Evolutionary conservation across 2,797 vertebrate genomes (phyloP).

Genomic region (Lutjanus argentimaculatus): DNA sequence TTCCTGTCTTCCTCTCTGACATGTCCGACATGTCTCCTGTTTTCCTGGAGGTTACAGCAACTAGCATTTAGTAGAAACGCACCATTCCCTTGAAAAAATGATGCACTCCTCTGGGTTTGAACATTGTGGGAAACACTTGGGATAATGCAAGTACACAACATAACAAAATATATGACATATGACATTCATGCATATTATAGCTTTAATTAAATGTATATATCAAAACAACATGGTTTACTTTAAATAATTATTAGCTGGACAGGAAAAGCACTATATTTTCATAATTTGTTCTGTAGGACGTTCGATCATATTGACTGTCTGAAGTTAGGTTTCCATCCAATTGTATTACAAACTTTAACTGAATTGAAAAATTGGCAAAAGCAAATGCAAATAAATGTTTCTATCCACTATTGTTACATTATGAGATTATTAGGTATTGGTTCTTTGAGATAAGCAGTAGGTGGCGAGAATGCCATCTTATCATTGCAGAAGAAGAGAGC

Average conservation of each 20-base stretch:
- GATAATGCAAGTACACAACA: too few relatives aligned
- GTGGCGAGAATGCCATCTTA: background rate
- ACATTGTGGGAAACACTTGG: too few relatives aligned
- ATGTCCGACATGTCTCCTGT: too few relatives aligned
- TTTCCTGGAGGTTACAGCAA: too few relatives aligned
- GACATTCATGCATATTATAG: too few relatives aligned
- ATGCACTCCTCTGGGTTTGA: too few relatives aligned
- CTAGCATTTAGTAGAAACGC: too few relatives aligned
- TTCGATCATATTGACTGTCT: background rate
- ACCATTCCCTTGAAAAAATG: too few relatives aligned
- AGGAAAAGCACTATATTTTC: background rate
- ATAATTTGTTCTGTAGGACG: background rate
- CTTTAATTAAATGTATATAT: background rate
- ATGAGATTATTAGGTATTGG: background rate
- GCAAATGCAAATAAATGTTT: background rate
- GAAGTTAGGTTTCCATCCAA: background rate
- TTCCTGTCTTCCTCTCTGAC: too few relatives aligned
- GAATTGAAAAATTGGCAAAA: background rate
- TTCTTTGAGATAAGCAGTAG: background rate
- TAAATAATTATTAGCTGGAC: background rate
- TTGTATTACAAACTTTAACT: background rate
- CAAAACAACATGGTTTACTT: background rate
- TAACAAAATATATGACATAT: too few relatives aligned
- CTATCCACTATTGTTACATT: background rate
- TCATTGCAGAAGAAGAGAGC: background rate